Evolutionary conservation across 2,113 vertebrate genomes (phyloP).

Genomic region (Halcyon malimbica): DNA sequence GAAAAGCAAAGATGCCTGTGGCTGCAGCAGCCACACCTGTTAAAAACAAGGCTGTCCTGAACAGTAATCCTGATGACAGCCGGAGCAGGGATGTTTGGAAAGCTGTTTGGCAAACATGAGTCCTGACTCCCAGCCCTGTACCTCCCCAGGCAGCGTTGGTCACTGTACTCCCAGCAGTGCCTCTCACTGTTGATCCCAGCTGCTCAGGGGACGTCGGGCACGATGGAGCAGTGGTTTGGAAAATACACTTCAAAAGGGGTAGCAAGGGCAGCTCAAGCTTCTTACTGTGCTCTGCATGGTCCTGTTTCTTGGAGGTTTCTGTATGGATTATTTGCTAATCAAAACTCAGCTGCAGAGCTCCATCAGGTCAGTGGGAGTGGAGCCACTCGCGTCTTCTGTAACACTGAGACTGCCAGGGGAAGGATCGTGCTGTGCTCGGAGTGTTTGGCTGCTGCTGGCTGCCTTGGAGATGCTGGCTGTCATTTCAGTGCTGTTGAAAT

Average conservation of each 20-base stretch:
- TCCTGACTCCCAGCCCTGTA: not conserved
- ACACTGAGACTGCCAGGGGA: not conserved
- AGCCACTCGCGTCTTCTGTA: not conserved
- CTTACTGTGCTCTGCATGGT: not conserved
- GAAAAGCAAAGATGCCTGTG: not conserved
- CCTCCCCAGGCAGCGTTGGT: not conserved
- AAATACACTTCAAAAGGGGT: not conserved
- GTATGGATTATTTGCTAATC: not conserved
- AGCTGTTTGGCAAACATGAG: not conserved
- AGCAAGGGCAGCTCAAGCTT: not conserved
- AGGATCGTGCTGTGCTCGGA: not conserved
- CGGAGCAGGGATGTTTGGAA: not conserved
- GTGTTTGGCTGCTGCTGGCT: not conserved
- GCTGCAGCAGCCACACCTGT: not conserved
- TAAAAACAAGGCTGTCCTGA: not conserved
- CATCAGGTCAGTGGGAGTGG: not conserved
- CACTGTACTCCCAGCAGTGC: not conserved
- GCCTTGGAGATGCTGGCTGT: constrained; percentile 7
- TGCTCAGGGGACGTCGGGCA: accelerated
- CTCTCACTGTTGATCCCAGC: not conserved
- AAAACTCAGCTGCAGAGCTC: not conserved
- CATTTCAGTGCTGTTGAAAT: not conserved
- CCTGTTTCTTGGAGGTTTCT: not conserved
- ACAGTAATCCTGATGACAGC: not conserved
- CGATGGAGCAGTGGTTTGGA: not conserved